Conservation (phyloP, 2,888 invertebrate genomes). For the Oscheius sp. region DNA sequence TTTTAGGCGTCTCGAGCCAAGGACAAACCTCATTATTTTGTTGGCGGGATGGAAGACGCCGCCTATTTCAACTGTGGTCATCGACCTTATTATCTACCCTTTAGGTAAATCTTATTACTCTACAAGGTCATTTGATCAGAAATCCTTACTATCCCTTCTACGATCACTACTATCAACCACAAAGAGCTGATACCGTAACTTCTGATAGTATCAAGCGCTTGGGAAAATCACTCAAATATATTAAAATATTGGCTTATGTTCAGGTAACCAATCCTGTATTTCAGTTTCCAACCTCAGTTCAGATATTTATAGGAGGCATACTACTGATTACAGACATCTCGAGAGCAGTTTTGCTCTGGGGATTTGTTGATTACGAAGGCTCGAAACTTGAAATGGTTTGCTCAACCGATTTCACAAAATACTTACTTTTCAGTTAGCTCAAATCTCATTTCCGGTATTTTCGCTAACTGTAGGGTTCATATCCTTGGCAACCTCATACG, state of each 20-base stretch:
- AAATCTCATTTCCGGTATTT: constrained; percentile 51
- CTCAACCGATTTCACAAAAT: not conserved
- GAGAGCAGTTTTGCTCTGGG: constrained; percentile 53
- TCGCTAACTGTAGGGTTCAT: constrained; percentile 50
- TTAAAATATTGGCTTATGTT: constrained; percentile 23
- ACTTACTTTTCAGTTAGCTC: constrained; percentile 38
- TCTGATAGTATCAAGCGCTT: not conserved
- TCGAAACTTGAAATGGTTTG: constrained; percentile 54
- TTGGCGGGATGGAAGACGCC: constrained; percentile 30
- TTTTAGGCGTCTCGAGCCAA: constrained; percentile 31
- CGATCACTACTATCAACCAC: constrained; percentile 12
- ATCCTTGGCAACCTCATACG: constrained; percentile 44
- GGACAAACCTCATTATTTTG: constrained; percentile 28
- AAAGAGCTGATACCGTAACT: constrained; percentile 8
- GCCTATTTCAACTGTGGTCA: constrained; percentile 31
- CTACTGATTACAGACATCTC: constrained; percentile 57
- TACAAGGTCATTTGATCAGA: not conserved
- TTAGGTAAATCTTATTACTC: constrained; percentile 13
- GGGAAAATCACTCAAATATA: constrained; percentile 12
- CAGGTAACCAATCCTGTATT: constrained; percentile 6
- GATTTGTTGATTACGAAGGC: constrained; percentile 48
- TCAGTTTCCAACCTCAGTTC: constrained; percentile 5
- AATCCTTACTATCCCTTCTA: constrained; percentile 12
- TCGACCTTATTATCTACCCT: constrained; percentile 34
- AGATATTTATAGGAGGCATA: constrained; percentile 56